Evolutionary conservation across 2,113 vertebrate species (phyloP), one percentile per base, ranked within the genome.

Genomic region (Psittacula cyanocephala): DNA sequence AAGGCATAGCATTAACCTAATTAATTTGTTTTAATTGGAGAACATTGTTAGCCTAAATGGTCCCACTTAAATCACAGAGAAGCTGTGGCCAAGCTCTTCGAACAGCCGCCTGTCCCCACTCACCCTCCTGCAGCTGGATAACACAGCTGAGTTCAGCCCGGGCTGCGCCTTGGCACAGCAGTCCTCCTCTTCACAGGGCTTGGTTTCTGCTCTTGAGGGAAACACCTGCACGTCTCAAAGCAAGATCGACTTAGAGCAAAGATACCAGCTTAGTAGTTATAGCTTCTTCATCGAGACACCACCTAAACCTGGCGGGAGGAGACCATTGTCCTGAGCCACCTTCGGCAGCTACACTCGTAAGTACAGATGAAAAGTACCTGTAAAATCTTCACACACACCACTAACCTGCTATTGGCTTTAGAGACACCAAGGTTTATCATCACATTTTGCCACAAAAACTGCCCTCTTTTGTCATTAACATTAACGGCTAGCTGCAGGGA

Each of bases 121-220:
- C 79, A 78, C 69, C 69, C 92, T 86, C 68, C 76, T 47, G 57
- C 80, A 86, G 89, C 70, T 39, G 33, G 71, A 55, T 13, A 81
- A 57, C 52, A 18, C 59, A 69, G 65, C 68, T 49, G 43, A 91
- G 41, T 16, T 64, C 49, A 46, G 37, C 50, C 43, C 5, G 2
- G 37, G 78, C 81, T 49, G 71, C 24, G 28, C 39, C 46, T 46
- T 46, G 53, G 77, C 86, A 94, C 55, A 63, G 71, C 39, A 60
- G 69, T 9, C 37, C 71, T 88, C 77, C 64, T 69, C 70, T 29
- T 68, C 11, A 3, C 69, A 62, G 71, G 67, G n/a, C 35, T 67
- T 79, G 72, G 57, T 94, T 87, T 88, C 46, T 91, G 76, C 81
- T 96, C 88, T n/a, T 69, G 90, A 95, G 91, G 88, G 90, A 97